These are phyloP conservation scores for Linnaemya vulpina DNA, from an alignment of 2,888 invertebrate species.

Conservation along the genomic window DNA sequence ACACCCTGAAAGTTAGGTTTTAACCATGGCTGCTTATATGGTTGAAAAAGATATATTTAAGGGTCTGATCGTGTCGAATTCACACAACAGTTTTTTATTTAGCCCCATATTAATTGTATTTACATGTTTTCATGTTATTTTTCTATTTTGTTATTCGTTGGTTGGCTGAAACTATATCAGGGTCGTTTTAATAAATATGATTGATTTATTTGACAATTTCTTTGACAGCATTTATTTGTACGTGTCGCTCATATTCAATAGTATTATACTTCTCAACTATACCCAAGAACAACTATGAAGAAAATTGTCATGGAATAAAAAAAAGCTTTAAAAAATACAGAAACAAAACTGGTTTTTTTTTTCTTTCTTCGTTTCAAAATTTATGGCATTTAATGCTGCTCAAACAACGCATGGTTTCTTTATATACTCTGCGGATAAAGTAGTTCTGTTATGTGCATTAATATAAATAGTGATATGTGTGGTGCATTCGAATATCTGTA, in stretches of 20 bases:
- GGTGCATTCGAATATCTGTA: neutral
- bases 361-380: conserved; percentile 22
- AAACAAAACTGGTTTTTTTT: conserved; percentile 49
- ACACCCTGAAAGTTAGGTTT: too few relatives aligned
- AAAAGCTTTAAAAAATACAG: neutral
- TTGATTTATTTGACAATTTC: conserved; percentile 81
- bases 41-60: neutral
- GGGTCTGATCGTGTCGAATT: neutral
- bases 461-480: neutral
- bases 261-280: neutral
- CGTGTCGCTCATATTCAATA: conserved; percentile 75
- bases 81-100: neutral
- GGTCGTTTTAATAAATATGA: conserved; percentile 80
- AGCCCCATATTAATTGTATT: conserved; percentile 13
- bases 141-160: conserved; percentile 7
- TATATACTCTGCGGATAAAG: neutral
- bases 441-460: neutral
- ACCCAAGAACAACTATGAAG: neutral
- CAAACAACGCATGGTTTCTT: conserved; percentile 10
- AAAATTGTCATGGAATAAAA: conserved; percentile 36
- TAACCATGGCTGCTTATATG: neutral
- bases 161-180: conserved; percentile 71
- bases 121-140: conserved; percentile 5
- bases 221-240: conserved; percentile 78
- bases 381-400: conserved; percentile 28